Conservation (phyloP, 92 coral and sea anemone species). For the Heliopora coerulea region DNA sequence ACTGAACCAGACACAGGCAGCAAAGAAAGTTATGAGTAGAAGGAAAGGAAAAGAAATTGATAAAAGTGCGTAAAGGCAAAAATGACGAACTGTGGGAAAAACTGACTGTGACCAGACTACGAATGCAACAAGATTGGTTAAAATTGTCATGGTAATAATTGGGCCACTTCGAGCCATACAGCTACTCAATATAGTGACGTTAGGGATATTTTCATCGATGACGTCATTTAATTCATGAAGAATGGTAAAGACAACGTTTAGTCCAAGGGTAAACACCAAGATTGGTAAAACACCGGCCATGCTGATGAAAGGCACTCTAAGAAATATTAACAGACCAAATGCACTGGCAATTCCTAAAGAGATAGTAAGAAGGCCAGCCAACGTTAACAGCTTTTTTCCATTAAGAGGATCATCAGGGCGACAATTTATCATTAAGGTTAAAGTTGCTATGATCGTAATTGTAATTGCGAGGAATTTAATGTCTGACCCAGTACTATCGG, state of each 20-base stretch:
- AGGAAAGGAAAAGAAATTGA: slow-evolving; percentile 24
- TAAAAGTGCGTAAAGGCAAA: slow-evolving; percentile 69
- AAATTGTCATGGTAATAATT: slow-evolving; percentile 85
- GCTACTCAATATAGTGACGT: slow-evolving; percentile 48
- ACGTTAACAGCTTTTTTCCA: slow-evolving; percentile 64
- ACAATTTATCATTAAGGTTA: slow-evolving; percentile 60
- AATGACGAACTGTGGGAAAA: slow-evolving; percentile 67
- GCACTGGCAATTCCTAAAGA: slow-evolving; percentile 69
- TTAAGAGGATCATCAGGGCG: slow-evolving; percentile 61
- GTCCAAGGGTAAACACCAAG: slow-evolving; percentile 69
- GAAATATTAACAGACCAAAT: slow-evolving; percentile 61
- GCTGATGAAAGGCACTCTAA: slow-evolving; percentile 62
- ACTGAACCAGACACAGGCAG: slow-evolving; percentile 23
- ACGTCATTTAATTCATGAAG: slow-evolving; percentile 72
- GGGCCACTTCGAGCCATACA: slow-evolving; percentile 81
- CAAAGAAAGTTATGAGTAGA: slow-evolving; percentile 19
- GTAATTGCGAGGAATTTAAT: slow-evolving; percentile 52
- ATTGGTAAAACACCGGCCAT: slow-evolving; percentile 74
- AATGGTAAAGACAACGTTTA: slow-evolving; percentile 78
- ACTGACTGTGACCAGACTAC: slow-evolving; percentile 77
- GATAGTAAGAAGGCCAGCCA: slow-evolving; percentile 63
- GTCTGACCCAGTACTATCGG: slow-evolving; percentile 63
- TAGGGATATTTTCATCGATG: slow-evolving; percentile 41
- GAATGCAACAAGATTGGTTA: slow-evolving; percentile 80
- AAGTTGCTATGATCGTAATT: slow-evolving; percentile 62